phyloP scores from a whole-genome alignment of 2,888 invertebrate genomes.

The Octonoba sinensis region DNA sequence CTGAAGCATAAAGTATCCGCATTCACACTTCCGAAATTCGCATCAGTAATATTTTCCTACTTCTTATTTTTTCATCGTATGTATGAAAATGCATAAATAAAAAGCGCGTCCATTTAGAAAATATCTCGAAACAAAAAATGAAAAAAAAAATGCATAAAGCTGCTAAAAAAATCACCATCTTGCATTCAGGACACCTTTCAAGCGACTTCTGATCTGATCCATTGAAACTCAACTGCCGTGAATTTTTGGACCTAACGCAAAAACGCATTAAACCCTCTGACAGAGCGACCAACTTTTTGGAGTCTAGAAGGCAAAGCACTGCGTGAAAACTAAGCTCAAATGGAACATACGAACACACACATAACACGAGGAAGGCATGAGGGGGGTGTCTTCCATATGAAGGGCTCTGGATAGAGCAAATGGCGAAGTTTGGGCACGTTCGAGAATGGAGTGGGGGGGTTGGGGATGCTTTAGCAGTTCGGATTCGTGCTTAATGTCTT shows the following conservation, averaged over 20 bases:
- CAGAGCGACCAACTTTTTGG: too few relatives aligned
- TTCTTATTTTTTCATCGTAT: too few relatives aligned
- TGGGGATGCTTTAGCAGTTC: slow-evolving; percentile 10
- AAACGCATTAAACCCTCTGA: slow-evolving; percentile 54
- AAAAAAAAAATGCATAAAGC: slow-evolving; percentile 9
- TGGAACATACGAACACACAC: slow-evolving; percentile 13
- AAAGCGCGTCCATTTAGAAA: slow-evolving; percentile 51
- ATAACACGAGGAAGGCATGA: neutral
- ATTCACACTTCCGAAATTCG: too few relatives aligned
- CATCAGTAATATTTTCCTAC: too few relatives aligned
- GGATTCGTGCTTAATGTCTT: slow-evolving; percentile 59
- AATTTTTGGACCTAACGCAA: slow-evolving; percentile 55
- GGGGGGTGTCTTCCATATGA: slow-evolving; percentile 29
- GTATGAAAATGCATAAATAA: neutral
- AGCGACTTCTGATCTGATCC: slow-evolving; percentile 45
- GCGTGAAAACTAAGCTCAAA: slow-evolving; percentile 29
- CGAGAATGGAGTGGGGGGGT: slow-evolving; percentile 5
- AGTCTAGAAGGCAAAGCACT: slow-evolving; percentile 22
- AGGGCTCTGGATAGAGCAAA: slow-evolving; percentile 26
- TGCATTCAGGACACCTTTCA: slow-evolving; percentile 58
- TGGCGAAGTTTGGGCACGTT: slow-evolving; percentile 52
- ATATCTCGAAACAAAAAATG: slow-evolving; percentile 50
- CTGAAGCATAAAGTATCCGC: too few relatives aligned
- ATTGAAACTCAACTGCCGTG: slow-evolving; percentile 57
- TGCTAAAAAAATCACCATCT: slow-evolving; percentile 10